A percentile compares a stretch with the other conserved stretches of the same genome.
These are phyloP conservation scores for Cerceris rybyensis DNA, from an alignment of 2,888 invertebrate species.

Conservation along the genomic window DNA sequence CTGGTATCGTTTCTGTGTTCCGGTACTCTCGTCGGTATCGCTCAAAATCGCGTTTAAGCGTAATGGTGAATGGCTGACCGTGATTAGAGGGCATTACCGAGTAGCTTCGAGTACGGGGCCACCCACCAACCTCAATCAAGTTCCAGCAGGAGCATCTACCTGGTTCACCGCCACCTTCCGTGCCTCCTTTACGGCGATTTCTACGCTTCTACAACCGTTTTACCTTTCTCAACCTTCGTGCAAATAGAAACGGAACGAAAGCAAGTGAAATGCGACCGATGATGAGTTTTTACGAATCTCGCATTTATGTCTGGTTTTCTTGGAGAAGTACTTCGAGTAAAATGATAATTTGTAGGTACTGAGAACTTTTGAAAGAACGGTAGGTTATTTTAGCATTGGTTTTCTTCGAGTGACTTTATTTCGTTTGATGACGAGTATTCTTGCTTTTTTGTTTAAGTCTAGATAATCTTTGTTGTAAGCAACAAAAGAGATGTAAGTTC, in stretches of 20 bases:
- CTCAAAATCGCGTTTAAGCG: conserved; percentile 77
- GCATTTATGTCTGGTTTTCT: neutral
- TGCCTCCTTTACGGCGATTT: conserved; percentile 43
- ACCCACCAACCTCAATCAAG: conserved; percentile 79
- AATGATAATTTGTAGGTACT: neutral
- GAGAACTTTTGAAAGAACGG: too few species aligned
- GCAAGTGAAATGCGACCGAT: conserved; percentile 6
- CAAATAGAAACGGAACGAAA: conserved; percentile 35
- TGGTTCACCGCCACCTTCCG: conserved; percentile 17
- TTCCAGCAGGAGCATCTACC: conserved; percentile 47
- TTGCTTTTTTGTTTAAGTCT: too few species aligned
- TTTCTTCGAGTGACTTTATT: too few species aligned
- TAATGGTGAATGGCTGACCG: conserved; percentile 75
- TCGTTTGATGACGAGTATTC: too few species aligned
- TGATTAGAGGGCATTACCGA: conserved; percentile 78
- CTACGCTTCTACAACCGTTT: conserved; percentile 46
- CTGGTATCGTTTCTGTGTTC: conserved; percentile 33
- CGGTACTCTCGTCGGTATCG: conserved; percentile 60
- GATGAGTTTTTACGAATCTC: neutral
- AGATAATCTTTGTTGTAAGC: too few species aligned
- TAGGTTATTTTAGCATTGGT: too few species aligned
- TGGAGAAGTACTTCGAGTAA: neutral
- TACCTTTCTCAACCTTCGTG: conserved; percentile 19
- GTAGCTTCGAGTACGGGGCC: conserved; percentile 72
- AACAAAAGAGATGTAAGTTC: too few species aligned